Evolutionary conservation across 2,113 vertebrate species (phyloP).

Genomic region (Coptodon rendalli): DNA sequence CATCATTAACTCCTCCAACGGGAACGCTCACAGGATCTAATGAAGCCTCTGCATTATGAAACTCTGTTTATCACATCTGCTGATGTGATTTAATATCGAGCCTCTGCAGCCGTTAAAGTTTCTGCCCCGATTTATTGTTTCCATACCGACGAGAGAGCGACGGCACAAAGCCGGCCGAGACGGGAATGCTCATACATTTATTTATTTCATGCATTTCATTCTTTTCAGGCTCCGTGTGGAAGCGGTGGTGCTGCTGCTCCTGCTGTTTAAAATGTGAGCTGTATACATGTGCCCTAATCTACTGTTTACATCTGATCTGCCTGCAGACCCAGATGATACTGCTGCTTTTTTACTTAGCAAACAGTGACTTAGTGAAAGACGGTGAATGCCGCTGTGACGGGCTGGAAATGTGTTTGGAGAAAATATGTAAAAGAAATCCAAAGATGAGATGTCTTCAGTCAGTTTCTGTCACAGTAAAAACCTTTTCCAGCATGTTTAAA

Average conservation of each 20-base stretch:
- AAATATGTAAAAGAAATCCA: not conserved
- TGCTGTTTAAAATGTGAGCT: not conserved
- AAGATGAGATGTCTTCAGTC: not conserved
- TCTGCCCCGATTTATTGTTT: slow-evolving; percentile 10
- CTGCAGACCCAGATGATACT: not conserved
- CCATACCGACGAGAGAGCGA: not conserved
- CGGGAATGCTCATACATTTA: slow-evolving; percentile 34
- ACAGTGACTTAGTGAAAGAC: not conserved
- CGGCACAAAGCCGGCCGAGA: not conserved
- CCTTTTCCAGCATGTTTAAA: not conserved
- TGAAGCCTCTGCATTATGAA: not conserved
- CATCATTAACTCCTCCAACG: not conserved
- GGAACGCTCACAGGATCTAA: not conserved
- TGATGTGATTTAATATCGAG: not conserved
- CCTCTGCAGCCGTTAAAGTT: not conserved
- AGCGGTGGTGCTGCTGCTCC: not conserved
- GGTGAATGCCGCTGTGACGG: not conserved
- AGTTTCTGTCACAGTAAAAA: not conserved
- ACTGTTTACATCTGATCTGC: not conserved
- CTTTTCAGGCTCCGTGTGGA: not conserved
- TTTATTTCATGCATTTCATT: slow-evolving; percentile 42
- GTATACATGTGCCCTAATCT: not conserved
- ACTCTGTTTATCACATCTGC: not conserved
- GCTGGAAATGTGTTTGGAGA: not conserved
- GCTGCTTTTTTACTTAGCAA: not conserved